These are phyloP conservation scores for Hemithea aestivaria DNA, from an alignment of 2,888 invertebrate species.

Conservation along the genomic window DNA sequence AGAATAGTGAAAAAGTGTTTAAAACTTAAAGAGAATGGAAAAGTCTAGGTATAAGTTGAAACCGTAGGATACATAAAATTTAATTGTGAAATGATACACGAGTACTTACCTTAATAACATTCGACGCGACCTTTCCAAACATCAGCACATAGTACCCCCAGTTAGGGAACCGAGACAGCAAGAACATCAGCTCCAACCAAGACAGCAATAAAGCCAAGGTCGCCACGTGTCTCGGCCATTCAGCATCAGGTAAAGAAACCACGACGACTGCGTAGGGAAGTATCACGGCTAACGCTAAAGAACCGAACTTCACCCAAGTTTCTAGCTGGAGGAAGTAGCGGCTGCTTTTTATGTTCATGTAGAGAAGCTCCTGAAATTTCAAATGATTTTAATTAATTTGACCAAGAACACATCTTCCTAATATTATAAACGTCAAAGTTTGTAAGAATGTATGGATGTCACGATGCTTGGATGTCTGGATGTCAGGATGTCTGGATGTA, in stretches of 20 bases:
- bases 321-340: conserved; percentile 75
- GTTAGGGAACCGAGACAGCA: conserved; percentile 76
- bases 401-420: no score
- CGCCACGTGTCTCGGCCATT: conserved; percentile 73
- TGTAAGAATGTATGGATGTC: no score
- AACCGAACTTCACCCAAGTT: conserved; percentile 77
- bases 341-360: conserved; percentile 67
- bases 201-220: conserved; percentile 73
- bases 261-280: conserved; percentile 55
- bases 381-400: background rate
- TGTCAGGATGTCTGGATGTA: no score
- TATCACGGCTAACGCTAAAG: conserved; percentile 62
- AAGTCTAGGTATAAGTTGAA: no score
- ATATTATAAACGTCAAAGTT: no score
- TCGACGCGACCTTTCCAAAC: conserved; percentile 80
- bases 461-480: no score
- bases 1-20: no score
- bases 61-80: no score
- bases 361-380: conserved; percentile 69
- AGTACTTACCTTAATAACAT: conserved; percentile 70
- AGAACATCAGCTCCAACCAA: conserved; percentile 79
- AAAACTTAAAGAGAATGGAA: no score
- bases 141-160: conserved; percentile 80
- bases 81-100: conserved; percentile 6
- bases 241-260: conserved; percentile 32